Evolutionary conservation across 1,140 invertebrate genomes (phyloP).

Genomic region (Steinernema khuongi): DNA sequence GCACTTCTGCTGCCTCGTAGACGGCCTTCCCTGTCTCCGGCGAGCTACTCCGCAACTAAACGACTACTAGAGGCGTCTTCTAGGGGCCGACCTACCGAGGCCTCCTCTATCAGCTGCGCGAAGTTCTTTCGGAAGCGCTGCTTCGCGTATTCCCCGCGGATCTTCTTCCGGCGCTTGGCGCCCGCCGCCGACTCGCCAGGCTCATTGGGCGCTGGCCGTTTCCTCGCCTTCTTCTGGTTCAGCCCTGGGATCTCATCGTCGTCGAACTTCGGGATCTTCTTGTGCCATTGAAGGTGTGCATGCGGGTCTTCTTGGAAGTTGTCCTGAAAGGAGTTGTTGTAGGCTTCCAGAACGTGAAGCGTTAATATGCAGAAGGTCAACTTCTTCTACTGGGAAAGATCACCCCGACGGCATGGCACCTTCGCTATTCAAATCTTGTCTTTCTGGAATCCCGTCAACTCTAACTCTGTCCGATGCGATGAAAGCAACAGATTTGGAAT

Average conservation of each 20-base stretch:
- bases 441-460: no score
- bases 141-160: background rate
- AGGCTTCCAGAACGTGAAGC: no score
- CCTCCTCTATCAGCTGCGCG: background rate
- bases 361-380: no score
- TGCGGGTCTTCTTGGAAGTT: slow-evolving; percentile 4
- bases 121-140: background rate
- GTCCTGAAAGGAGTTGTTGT: no score
- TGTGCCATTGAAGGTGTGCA: slow-evolving; percentile 5
- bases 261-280: slow-evolving; percentile 8
- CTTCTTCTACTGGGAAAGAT: no score
- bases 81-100: background rate
- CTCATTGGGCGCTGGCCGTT: background rate
- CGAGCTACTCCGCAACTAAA: background rate
- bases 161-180: background rate
- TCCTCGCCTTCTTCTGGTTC: background rate
- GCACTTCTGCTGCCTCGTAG: background rate
- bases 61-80: background rate
- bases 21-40: background rate
- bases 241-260: background rate
- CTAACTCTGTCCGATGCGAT: no score
- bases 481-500: no score
- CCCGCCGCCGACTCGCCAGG: background rate
- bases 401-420: no score
- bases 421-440: no score